Conservation (phyloP, 2,113 vertebrate species). For the Cyphomyrus discorhynchus region DNA sequence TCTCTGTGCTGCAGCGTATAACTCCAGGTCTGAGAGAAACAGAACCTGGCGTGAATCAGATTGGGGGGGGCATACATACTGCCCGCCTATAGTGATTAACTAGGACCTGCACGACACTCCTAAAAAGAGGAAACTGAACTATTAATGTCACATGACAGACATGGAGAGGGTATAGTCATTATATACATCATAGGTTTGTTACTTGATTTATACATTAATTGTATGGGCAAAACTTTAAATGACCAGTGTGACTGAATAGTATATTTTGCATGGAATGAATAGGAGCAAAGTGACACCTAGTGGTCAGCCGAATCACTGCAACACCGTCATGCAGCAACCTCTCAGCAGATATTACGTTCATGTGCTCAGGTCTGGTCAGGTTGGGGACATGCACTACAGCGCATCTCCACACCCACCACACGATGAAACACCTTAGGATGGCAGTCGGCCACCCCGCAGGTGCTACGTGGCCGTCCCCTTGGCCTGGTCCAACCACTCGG, state of each 20-base stretch:
- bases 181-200: not conserved
- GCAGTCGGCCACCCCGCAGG: not conserved
- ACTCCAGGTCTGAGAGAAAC: not conserved
- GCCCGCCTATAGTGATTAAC: not conserved
- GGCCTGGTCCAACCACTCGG: too few relatives aligned
- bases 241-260: not conserved
- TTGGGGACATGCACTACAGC: not conserved
- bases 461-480: too few relatives aligned
- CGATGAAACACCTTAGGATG: not conserved
- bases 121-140: not conserved
- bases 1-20: not conserved
- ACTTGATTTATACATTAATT: not conserved
- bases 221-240: not conserved
- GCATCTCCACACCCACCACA: not conserved
- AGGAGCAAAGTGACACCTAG: constrained; percentile 22
- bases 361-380: not conserved
- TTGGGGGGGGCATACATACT: constrained; percentile 15
- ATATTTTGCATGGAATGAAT: not conserved
- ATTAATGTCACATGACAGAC: not conserved
- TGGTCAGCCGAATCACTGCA: not conserved
- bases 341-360: not conserved
- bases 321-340: not conserved
- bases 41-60: constrained; percentile 17
- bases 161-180: not conserved
- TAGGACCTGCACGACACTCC: not conserved